These are phyloP conservation scores for Symphodus melops DNA, from an alignment of 2,113 vertebrate genomes.

Conservation along the genomic window DNA sequence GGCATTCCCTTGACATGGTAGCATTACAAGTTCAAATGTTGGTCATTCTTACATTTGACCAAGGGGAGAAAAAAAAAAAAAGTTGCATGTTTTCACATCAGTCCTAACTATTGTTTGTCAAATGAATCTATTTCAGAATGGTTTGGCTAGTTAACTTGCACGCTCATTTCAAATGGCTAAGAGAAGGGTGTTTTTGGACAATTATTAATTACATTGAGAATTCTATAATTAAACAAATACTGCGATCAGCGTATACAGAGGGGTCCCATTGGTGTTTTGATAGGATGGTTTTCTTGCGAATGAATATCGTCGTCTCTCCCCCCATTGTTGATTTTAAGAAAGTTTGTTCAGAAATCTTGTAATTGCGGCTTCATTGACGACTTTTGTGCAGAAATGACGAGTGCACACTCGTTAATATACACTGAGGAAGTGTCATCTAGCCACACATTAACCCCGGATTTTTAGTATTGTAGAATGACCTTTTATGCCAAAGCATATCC, in stretches of 20 bases:
- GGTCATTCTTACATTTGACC: not conserved
- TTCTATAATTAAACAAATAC: no score
- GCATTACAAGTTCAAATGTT: constrained; percentile 8
- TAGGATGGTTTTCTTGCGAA: not conserved
- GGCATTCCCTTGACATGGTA: not conserved
- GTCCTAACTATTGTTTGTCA: not conserved
- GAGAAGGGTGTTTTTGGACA: not conserved
- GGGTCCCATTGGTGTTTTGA: not conserved
- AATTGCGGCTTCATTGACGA: not conserved
- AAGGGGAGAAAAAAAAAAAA: not conserved
- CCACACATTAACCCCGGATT: not conserved
- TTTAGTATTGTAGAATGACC: constrained; percentile 33
- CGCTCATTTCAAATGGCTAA: not conserved
- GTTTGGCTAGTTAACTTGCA: not conserved
- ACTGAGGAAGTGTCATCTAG: constrained; percentile 2
- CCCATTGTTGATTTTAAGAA: not conserved
- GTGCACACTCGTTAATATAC: constrained; percentile 16
- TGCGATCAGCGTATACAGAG: no score
- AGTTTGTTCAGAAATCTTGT: not conserved
- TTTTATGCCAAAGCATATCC: constrained; percentile 77
- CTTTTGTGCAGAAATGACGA: constrained; percentile 5
- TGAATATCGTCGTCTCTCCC: no score
- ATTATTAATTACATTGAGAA: not conserved
- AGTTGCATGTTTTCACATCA: not conserved
- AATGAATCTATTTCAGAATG: not conserved